These are phyloP conservation scores for Neosilurus hyrtlii DNA, from an alignment of 2,797 vertebrate species.

Conservation along the genomic window DNA sequence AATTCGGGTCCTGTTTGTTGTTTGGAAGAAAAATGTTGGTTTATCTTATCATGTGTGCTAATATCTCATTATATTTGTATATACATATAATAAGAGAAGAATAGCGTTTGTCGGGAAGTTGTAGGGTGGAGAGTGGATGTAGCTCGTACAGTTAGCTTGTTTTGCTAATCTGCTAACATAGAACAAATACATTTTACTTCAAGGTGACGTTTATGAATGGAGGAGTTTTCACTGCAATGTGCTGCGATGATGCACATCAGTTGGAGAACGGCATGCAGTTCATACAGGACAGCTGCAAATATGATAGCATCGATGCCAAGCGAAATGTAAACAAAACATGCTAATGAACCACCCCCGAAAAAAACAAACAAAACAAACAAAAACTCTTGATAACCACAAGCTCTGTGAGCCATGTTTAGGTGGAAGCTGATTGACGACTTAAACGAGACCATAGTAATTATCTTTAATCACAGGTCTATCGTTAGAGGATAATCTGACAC, in stretches of 20 bases:
- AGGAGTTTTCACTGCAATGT: too few relatives aligned
- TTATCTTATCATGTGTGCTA: too few relatives aligned
- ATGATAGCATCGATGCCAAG: too few relatives aligned
- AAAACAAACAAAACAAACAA: background rate
- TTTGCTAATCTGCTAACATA: background rate
- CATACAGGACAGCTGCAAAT: background rate
- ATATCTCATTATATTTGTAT: too few relatives aligned
- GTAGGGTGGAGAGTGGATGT: too few relatives aligned
- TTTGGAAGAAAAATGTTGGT: background rate
- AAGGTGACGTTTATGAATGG: too few relatives aligned
- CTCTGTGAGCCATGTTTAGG: background rate
- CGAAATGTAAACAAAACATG: background rate
- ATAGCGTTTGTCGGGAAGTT: too few relatives aligned
- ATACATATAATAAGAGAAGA: background rate
- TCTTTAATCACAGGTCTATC: constrained; percentile 21
- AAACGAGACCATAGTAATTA: background rate
- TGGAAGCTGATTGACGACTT: background rate
- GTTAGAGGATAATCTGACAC: background rate
- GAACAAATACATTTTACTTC: too few relatives aligned
- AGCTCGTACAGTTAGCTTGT: background rate
- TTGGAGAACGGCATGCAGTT: background rate
- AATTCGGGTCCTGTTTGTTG: background rate
- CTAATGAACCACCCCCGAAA: background rate
- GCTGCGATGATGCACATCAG: background rate
- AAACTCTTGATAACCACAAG: background rate